A percentile compares a stretch with the other conserved stretches of the same genome.
phyloP scores from a whole-genome alignment of 2,113 vertebrate species.

The Aptenodytes forsteri region DNA sequence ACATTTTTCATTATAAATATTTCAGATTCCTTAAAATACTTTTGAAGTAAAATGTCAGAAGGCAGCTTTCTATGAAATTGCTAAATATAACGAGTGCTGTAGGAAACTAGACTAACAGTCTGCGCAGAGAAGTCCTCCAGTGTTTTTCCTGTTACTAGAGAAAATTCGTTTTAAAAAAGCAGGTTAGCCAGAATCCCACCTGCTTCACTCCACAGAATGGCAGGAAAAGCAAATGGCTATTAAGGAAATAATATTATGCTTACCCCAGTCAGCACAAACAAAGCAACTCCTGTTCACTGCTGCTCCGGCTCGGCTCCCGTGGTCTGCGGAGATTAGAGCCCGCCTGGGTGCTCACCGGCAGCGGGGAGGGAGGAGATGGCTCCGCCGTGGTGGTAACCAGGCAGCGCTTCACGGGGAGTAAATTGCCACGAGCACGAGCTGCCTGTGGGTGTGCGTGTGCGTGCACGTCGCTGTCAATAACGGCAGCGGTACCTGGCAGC shows the following conservation, averaged over 20 bases:
- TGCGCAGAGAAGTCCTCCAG: background rate
- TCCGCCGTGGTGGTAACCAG: conserved; percentile 61
- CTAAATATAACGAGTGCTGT: background rate
- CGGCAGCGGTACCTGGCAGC: background rate
- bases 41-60: background rate
- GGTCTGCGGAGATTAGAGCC: conserved; percentile 69
- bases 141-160: background rate
- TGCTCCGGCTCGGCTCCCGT: conserved; percentile 55
- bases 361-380: conserved; percentile 71
- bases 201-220: background rate
- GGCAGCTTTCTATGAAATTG: background rate
- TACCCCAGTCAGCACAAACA: conserved; percentile 63
- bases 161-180: fast-evolving
- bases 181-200: background rate
- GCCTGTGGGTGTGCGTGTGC: conserved; percentile 30
- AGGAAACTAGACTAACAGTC: background rate
- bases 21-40: background rate
- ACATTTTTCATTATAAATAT: background rate
- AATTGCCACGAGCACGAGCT: background rate
- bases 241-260: conserved; percentile 28
- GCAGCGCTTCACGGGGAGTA: conserved; percentile 66
- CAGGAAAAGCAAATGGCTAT: background rate
- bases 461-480: background rate
- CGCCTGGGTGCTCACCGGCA: background rate
- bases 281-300: conserved; percentile 30